Base-by-base conservation (phyloP, 2,113 vertebrate species). In the Ivindomyrus marchei region DNA sequence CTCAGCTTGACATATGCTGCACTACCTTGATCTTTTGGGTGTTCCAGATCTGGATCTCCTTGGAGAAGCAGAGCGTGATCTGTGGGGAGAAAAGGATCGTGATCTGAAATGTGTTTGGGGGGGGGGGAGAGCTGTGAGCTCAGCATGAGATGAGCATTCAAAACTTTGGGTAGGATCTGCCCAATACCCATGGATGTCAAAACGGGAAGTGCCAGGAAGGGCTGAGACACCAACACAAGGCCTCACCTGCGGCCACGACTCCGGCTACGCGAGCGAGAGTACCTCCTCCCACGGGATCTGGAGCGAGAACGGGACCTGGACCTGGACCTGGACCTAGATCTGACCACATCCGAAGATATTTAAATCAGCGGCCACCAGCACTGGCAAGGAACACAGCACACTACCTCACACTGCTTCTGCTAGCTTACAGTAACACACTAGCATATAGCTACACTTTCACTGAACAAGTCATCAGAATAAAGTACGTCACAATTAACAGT, bases 171-270 rank as follows among this genome's bases (percentile, higher is more conserved):
- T 27, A 70, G 62, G 9, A 27, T 31, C 62, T 70, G n/a, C 27
- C 62, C 3, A 13, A 19, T 31, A 31, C 17, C 36, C 36, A 17
- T 17, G 36, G 21, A 10, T 24, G 42, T 46, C 15, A 45, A 45
- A 45, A 83, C 2, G 2, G 2, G 45, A 36, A 52, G 8, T 31
- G 10, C 45, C 85, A 19, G 24, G 7, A 86, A 27, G 46, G n/a
- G 77, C 27, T 8, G 17, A 2, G 1, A 24, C 50, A 21, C 10
- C n/a, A 8, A 19, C 49, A 17, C 27, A n/a, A 62, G 49, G 56
- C 31, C 95, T 91, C 9, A 97, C 97, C 97, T 97, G 93, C 96
- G 96, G 91, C 96, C 96, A 86, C 96, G 95, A 92, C 97, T 97
- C 70, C 97, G 94, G 91, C 97, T 97, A 39, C 56, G 95, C 83